Conservation (phyloP, 2,888 invertebrate species). For the Macrophya alboannulata region DNA sequence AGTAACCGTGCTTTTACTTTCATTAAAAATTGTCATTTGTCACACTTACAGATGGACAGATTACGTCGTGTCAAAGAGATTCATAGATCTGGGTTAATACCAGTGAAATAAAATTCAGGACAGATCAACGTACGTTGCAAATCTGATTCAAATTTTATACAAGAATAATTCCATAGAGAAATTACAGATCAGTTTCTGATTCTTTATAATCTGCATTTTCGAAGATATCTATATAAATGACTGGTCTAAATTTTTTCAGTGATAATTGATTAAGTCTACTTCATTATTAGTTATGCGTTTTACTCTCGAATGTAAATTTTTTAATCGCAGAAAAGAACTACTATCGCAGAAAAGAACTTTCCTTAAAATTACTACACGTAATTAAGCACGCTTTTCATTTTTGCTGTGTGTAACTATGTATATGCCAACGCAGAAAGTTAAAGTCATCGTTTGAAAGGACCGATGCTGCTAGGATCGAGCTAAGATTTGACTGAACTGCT, state of each 20-base stretch:
- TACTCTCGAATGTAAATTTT: background rate
- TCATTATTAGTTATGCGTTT: too few species aligned
- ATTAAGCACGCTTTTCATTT: background rate
- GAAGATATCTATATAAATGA: background rate
- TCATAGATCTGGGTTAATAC: conserved; percentile 27
- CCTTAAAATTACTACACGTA: background rate
- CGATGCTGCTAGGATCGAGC: background rate
- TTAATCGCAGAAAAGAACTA: background rate
- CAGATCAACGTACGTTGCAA: background rate
- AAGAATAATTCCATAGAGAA: background rate
- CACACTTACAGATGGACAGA: background rate
- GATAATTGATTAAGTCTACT: background rate
- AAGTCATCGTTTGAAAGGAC: background rate
- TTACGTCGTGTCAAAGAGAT: background rate
- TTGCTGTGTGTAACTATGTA: background rate
- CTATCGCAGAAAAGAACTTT: background rate
- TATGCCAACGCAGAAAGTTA: background rate
- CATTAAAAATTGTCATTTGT: conserved; percentile 21
- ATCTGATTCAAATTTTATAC: background rate
- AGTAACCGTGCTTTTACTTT: background rate
- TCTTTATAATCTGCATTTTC: background rate
- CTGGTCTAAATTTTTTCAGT: background rate
- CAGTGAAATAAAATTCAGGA: background rate
- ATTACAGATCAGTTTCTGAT: background rate
- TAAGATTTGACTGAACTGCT: background rate